Percentiles rank a stretch among this genome's conserved stretches.
phyloP scores from a whole-genome alignment of 1,140 invertebrate species.

The Charaxes varanes region DNA sequence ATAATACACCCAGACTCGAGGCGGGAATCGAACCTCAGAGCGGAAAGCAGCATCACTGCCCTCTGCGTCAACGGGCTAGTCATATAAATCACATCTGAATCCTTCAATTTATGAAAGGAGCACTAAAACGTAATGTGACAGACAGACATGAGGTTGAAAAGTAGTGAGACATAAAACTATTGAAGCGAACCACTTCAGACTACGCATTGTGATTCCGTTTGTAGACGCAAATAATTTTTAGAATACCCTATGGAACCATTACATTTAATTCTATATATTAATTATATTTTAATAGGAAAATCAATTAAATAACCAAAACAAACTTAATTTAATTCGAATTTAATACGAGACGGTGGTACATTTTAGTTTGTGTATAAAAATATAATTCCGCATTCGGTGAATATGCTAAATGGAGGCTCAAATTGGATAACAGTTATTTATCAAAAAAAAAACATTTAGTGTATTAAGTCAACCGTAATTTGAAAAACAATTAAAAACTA shows the following conservation, averaged over 20 bases:
- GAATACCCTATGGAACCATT: too few relatives aligned
- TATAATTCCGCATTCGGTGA: constrained; percentile 21
- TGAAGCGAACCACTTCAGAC: constrained; percentile 28
- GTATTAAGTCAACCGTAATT: too few relatives aligned
- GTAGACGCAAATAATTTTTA: constrained; percentile 8
- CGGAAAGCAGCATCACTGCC: not conserved
- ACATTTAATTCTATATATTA: too few relatives aligned
- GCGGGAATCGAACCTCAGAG: too few relatives aligned
- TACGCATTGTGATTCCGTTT: constrained; percentile 14
- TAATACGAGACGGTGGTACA: constrained; percentile 10
- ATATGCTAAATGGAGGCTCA: constrained; percentile 59
- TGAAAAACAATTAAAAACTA: too few relatives aligned
- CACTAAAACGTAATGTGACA: constrained; percentile 11
- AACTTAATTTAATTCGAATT: constrained; percentile 12
- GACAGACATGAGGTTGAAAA: constrained; percentile 31
- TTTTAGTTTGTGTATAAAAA: constrained; percentile 19
- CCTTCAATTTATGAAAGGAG: constrained; percentile 10
- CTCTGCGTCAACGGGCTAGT: not conserved
- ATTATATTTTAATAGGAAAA: not conserved
- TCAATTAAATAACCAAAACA: too few relatives aligned
- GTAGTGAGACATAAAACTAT: constrained; percentile 34
- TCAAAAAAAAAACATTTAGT: too few relatives aligned
- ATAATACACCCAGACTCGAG: too few relatives aligned
- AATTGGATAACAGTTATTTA: constrained; percentile 61
- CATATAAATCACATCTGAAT: constrained; percentile 3